Percentiles rank a stretch among this genome's conserved stretches.
Evolutionary conservation across 2,888 invertebrate genomes (phyloP).

Genomic region (Dasysyrphus albostriatus): DNA sequence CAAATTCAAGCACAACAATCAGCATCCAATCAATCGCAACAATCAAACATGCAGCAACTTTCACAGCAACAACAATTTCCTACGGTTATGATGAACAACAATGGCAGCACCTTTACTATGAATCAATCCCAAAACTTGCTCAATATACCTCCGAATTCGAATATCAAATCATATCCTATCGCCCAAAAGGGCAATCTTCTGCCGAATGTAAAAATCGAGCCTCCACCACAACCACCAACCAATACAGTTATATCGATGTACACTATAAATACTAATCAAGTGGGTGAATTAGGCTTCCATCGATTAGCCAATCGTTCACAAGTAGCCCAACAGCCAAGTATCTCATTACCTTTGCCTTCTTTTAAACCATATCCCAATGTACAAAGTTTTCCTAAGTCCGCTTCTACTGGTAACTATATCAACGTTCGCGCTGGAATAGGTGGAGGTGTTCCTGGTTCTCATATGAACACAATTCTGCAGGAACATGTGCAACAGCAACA

Average conservation of each 20-base stretch:
- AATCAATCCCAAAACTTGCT: slow-evolving; percentile 72
- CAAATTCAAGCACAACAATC: slow-evolving; percentile 69
- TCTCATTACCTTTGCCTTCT: slow-evolving; percentile 72
- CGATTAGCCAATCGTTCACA: slow-evolving; percentile 54
- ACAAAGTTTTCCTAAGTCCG: slow-evolving; percentile 81
- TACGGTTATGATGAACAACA: slow-evolving; percentile 67
- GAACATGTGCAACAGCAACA: slow-evolving; percentile 58
- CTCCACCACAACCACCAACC: slow-evolving; percentile 78
- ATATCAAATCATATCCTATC: slow-evolving; percentile 73
- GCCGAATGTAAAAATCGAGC: slow-evolving; percentile 81
- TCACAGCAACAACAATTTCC: slow-evolving; percentile 55
- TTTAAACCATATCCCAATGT: slow-evolving; percentile 81
- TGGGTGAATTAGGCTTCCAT: slow-evolving; percentile 44
- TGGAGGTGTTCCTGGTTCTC: slow-evolving; percentile 33
- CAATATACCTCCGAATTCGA: slow-evolving; percentile 77
- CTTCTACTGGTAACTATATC: slow-evolving; percentile 81
- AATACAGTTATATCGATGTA: slow-evolving; percentile 80
- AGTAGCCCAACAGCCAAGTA: slow-evolving; percentile 53
- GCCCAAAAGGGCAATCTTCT: slow-evolving; percentile 75
- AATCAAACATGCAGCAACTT: slow-evolving; percentile 57
- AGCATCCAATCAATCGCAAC: slow-evolving; percentile 52
- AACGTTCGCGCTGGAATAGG: slow-evolving; percentile 78
- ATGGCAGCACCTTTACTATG: slow-evolving; percentile 71
- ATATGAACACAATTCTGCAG: slow-evolving; percentile 53
- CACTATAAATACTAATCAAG: slow-evolving; percentile 52